A percentile compares a stretch with the other conserved stretches of the same genome.
These are phyloP conservation scores for Papilio polytes DNA, from an alignment of 1,140 invertebrate species.

Conservation along the genomic window DNA sequence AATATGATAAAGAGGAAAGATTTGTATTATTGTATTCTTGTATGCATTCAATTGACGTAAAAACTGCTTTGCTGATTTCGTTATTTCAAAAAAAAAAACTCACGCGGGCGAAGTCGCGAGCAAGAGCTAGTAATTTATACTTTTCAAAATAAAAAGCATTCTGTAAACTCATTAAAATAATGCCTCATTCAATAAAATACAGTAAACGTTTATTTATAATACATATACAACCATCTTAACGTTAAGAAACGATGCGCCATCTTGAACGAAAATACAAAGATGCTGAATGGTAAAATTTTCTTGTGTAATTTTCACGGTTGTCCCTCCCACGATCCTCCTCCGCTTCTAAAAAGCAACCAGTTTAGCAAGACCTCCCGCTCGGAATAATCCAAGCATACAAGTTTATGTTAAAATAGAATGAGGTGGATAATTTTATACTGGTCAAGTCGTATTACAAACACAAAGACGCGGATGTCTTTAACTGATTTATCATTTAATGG, in stretches of 20 bases:
- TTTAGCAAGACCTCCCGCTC: slow-evolving; percentile 47
- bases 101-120: no score
- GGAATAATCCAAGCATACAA: slow-evolving; percentile 1
- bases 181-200: background rate
- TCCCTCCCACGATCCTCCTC: slow-evolving; percentile 57
- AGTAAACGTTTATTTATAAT: slow-evolving; percentile 6
- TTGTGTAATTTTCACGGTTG: slow-evolving; percentile 82
- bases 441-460: slow-evolving; percentile 49
- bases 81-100: no score
- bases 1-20: no score
- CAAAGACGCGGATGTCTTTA: slow-evolving; percentile 59
- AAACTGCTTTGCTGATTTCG: no score
- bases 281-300: slow-evolving; percentile 83
- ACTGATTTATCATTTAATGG: slow-evolving; percentile 52
- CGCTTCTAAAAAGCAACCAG: slow-evolving; percentile 63
- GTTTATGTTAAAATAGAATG: slow-evolving; percentile 24
- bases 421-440: slow-evolving; percentile 44
- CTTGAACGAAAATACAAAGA: slow-evolving; percentile 83
- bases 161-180: background rate
- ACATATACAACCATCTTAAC: slow-evolving; percentile 47
- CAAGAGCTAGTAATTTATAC: background rate
- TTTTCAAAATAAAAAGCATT: background rate
- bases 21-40: no score
- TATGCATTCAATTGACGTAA: no score
- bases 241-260: slow-evolving; percentile 62